phyloP scores from a whole-genome alignment of 2,113 vertebrate species.

The Pristiophorus japonicus region DNA sequence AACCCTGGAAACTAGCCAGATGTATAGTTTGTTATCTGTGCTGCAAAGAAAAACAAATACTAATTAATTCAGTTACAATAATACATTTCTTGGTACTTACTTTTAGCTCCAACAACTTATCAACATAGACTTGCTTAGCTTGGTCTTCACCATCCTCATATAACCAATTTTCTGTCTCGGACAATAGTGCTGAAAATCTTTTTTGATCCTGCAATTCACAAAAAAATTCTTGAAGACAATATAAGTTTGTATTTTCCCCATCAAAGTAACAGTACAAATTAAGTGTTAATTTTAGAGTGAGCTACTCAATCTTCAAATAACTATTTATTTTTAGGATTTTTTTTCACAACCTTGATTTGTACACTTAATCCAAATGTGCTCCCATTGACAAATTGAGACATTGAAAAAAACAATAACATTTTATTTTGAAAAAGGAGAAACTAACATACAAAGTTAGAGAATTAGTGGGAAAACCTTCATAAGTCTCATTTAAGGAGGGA shows the following conservation, averaged over 20 bases:
- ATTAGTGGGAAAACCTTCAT: neutral
- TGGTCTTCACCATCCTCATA: slow-evolving; percentile 72
- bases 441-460: neutral
- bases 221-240: neutral
- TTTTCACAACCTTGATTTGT: neutral
- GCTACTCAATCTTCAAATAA: neutral
- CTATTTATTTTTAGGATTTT: neutral
- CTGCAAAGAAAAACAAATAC: neutral
- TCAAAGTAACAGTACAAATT: neutral
- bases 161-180: slow-evolving; percentile 66
- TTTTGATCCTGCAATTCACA: slow-evolving; percentile 53
- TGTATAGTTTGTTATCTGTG: neutral
- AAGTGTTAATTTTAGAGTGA: neutral
- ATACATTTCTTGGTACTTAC: slow-evolving; percentile 47
- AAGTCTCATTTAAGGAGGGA: neutral
- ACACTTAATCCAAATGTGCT: neutral
- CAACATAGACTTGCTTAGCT: slow-evolving; percentile 64
- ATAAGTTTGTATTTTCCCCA: neutral
- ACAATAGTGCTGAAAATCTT: slow-evolving; percentile 56
- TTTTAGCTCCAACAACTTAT: slow-evolving; percentile 65
- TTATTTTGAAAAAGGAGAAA: neutral
- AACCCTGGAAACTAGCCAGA: neutral
- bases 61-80: neutral
- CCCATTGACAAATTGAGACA: neutral
- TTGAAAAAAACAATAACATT: neutral